Percentiles rank a stretch among this genome's conserved stretches.
phyloP scores from a whole-genome alignment of 2,888 invertebrate genomes.

The Lymantria dispar region DNA sequence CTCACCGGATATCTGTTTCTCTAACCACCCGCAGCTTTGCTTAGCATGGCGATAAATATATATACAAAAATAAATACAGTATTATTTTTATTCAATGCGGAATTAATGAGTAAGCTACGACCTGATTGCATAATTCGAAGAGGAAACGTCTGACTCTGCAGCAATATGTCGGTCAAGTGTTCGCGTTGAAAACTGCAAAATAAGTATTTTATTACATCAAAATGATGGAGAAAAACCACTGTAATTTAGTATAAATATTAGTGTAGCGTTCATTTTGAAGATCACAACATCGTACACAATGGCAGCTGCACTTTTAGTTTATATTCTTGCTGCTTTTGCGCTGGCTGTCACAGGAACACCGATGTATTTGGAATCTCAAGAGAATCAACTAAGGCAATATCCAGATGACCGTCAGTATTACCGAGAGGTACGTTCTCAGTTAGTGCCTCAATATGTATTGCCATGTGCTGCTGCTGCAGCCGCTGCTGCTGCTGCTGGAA shows the following conservation, averaged over 20 bases:
- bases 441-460: constrained; percentile 33
- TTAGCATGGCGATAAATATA: no score
- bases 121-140: background rate
- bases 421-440: constrained; percentile 46
- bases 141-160: constrained; percentile 38
- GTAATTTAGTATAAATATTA: constrained; percentile 60
- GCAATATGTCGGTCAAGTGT: constrained; percentile 52
- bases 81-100: no score
- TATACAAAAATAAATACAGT: no score
- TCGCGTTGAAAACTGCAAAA: constrained; percentile 44
- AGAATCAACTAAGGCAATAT: constrained; percentile 17
- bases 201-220: constrained; percentile 36
- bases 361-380: constrained; percentile 35
- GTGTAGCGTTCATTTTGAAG: constrained; percentile 33
- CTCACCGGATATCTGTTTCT: no score
- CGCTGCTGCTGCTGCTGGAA: constrained; percentile 4
- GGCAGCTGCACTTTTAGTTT: constrained; percentile 48
- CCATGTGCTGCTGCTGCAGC: constrained; percentile 54
- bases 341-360: constrained; percentile 36
- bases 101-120: no score
- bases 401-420: constrained; percentile 30
- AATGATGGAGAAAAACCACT: constrained; percentile 33
- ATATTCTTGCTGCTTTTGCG: constrained; percentile 33
- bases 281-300: constrained; percentile 49
- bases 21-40: no score